Percentiles rank a stretch among this genome's conserved stretches.
These are phyloP conservation scores for Pachypanchax playfairii DNA, from an alignment of 2,113 vertebrate genomes.

Conservation along the genomic window DNA sequence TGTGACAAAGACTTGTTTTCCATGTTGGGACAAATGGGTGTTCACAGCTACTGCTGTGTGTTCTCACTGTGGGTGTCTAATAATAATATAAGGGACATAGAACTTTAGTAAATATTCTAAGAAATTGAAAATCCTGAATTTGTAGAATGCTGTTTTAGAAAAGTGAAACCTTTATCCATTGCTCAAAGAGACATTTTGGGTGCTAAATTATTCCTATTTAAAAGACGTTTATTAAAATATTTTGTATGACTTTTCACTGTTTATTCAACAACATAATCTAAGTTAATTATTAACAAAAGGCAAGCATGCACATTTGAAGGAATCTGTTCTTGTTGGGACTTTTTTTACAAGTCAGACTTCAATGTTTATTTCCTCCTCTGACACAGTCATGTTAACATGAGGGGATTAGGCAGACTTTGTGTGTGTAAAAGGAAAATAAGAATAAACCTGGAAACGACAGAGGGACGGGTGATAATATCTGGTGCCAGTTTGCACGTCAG, in stretches of 20 bases:
- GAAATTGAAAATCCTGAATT: no score
- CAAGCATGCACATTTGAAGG: background rate
- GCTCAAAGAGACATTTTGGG: no score
- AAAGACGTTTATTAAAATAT: no score
- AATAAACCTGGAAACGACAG: conserved; percentile 53
- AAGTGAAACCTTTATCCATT: no score
- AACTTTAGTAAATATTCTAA: background rate
- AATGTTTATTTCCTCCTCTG: conserved; percentile 51
- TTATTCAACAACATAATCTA: background rate
- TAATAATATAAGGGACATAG: background rate
- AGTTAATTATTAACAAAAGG: background rate
- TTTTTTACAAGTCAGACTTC: conserved; percentile 27
- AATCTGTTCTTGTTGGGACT: conserved; percentile 29
- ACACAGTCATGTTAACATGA: conserved; percentile 37
- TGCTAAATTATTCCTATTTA: no score
- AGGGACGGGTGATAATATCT: conserved; percentile 63
- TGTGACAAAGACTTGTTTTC: conserved; percentile 33
- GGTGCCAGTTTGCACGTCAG: conserved; percentile 56
- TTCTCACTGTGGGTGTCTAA: conserved; percentile 1
- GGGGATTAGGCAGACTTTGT: conserved; percentile 60
- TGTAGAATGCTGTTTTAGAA: no score
- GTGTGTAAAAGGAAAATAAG: conserved; percentile 52
- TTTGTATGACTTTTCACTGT: no score
- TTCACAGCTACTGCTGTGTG: conserved; percentile 19
- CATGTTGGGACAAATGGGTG: conserved; percentile 36